These are phyloP conservation scores for Actinopyga echinites DNA, from an alignment of 53 echinoderm and acorn worm species.

Conservation along the genomic window DNA sequence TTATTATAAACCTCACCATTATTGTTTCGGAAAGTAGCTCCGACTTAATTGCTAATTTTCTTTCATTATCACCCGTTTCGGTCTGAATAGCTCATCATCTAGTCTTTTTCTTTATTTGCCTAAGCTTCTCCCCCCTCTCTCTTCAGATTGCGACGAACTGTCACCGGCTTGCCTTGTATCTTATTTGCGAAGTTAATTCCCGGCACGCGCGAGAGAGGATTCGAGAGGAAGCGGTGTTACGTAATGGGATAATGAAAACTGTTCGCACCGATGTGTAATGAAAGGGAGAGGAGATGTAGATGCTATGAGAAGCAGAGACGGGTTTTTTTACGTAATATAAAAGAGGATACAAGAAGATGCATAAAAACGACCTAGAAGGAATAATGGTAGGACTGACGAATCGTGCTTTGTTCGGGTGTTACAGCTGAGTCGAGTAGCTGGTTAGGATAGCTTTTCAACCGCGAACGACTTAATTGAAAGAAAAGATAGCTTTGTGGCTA, in stretches of 20 bases:
- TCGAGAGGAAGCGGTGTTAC: background rate
- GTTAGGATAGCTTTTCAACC: no score
- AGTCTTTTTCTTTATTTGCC: background rate
- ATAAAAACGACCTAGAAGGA: no score
- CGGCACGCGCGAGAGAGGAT: background rate
- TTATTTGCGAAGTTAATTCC: slow-evolving; percentile 7
- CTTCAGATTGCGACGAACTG: background rate
- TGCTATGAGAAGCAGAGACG: no score
- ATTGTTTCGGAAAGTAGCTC: background rate
- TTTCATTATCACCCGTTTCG: background rate
- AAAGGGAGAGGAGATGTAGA: background rate
- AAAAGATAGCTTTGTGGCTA: no score
- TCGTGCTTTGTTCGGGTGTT: no score
- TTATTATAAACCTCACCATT: no score
- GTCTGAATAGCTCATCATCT: background rate
- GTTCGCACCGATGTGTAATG: background rate
- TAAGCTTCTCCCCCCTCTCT: background rate
- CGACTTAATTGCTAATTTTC: slow-evolving; percentile 13
- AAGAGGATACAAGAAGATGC: no score
- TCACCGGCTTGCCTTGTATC: background rate
- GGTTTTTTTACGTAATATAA: no score
- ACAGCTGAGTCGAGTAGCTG: no score
- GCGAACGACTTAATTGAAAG: no score
- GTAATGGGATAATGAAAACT: slow-evolving; percentile 2
- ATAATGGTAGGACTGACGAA: no score